Evolutionary conservation across 2,797 vertebrate species (phyloP), one percentile per base, ranked within the genome.

Genomic region (Uromys caudimaculatus): DNA sequence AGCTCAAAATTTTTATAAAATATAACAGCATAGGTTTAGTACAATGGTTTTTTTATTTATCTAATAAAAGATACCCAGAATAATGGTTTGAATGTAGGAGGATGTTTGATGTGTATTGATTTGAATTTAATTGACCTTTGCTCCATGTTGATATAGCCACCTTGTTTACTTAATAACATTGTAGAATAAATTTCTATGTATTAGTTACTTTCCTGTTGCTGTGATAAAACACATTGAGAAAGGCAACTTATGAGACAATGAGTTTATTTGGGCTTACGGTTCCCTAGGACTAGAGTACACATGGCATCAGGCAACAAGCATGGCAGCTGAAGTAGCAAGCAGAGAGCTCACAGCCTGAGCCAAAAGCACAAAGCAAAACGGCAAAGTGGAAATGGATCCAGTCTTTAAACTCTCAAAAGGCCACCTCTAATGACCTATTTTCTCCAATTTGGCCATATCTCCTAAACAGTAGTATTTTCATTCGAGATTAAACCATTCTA

Each of bases 41-140:
- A 87, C 54, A 92, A 71, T 73, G 79, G 95, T 76, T 79, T 95
- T 41, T 85, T 1, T 86, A 81, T 19, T 11, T 82, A 23, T 21
- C 67, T 82, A 47, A 24, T 4, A 38, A 21, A 85, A 76, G 67
- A 12, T 94, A 4, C 52, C 38, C 32, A 87, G 35, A 96, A 85
- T 73, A 91, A 84, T 88, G 3, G 8, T 76, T 77, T 77, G 75
- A 91, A 58, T 1, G 24, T 50, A 62, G 38, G 29, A 96, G 67
- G 38, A 90, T 85, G 71, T 38, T 54, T 11, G 92, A 88, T 77
- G 38, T 6, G 77, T 62, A 56, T 41, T 78, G 11, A 73, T 73
- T 76, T 88, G 64, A 85, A 95, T 88, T 95, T 90, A 81, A 60
- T 87, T 82, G 56, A 85, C 23, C 83, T 87, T 93, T 82, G 52